Evolutionary conservation across 2,888 invertebrate species (phyloP), one percentile per base, ranked within the genome.

Genomic region (Noctuana brunneofusca): DNA sequence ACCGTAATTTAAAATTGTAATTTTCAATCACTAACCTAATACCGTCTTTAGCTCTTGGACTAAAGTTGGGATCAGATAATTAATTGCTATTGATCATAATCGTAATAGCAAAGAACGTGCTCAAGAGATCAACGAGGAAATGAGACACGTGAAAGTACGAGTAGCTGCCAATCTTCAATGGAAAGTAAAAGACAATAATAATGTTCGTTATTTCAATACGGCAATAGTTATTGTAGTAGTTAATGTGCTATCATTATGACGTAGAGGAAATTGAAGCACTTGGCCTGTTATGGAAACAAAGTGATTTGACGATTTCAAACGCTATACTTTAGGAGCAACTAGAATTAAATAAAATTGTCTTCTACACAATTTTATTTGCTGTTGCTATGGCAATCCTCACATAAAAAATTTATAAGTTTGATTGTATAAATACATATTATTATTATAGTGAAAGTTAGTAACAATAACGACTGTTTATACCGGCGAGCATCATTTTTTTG

Each of bases 131-230:
- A 22, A 22, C 22, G 18, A 46, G 46, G 46, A 46, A 20, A 46
- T 20, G 24, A 22, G 38, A 52, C 66, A 54, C 55, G 67, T 66
- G 68, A 68, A 68, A 68, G 69, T 66, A 8, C 9, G 9, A 3
- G 43, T 22, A 38, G 43, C 65, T n/a, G 64, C 30, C 63, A 60
- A 53, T 67, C 64, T 54, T 56, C 49, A 41, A 50, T 71, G 68
- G 71, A 71, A 71, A 71, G 71, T 68, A 64, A 66, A 66, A 69
- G 67, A 70, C 66, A 71, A 70, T 66, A 67, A 67, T 65, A 56
- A 48, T 63, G 35, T 27, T 49, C 57, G 66, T 66, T 58, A 62
- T 64, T 53, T 35, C 56, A 56, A 49, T 63, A 56, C 63, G 50
- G 56, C 41, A 56, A 56, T 50, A 14, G 63, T 60, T 65, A 53